Percentiles rank a stretch among this genome's conserved stretches.
Evolutionary conservation across 2,888 invertebrate species (phyloP).

Genomic region (Drosophila hamatofila): DNA sequence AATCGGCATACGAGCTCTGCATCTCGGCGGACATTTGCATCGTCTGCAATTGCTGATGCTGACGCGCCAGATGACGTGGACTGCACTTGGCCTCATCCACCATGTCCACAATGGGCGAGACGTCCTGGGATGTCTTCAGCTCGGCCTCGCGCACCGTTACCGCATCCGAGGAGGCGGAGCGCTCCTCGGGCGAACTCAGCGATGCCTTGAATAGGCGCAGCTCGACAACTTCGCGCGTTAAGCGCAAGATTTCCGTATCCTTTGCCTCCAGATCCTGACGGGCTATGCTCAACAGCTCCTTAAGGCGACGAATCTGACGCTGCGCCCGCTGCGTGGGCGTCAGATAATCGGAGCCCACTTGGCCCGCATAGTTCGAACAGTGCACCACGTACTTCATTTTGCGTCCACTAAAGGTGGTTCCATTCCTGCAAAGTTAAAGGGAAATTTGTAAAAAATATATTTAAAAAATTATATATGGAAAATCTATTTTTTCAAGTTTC

Average conservation of each 20-base stretch:
- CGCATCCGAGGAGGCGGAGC: constrained; percentile 91
- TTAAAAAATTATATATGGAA: not conserved
- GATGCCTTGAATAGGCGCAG: constrained; percentile 92
- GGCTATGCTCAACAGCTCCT: constrained; percentile 90
- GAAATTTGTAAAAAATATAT: not conserved
- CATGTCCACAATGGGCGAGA: constrained; percentile 86
- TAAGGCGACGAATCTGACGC: constrained; percentile 91
- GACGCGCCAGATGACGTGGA: constrained; percentile 81
- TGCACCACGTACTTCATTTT: constrained; percentile 93
- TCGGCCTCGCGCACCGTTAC: constrained; percentile 91
- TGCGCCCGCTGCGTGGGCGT: constrained; percentile 95
- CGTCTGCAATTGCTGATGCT: constrained; percentile 58
- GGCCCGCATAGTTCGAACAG: constrained; percentile 92
- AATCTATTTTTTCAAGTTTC: not conserved
- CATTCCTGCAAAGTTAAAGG: constrained; percentile 85
- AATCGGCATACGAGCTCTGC: constrained; percentile 93
- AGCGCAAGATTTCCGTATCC: constrained; percentile 90
- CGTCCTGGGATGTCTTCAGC: constrained; percentile 86
- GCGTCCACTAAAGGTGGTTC: constrained; percentile 89
- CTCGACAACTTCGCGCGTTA: constrained; percentile 93
- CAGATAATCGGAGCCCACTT: constrained; percentile 92
- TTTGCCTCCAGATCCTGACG: constrained; percentile 92
- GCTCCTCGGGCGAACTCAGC: constrained; percentile 91
- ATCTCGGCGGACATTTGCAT: constrained; percentile 86
- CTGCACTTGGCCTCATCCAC: constrained; percentile 86